Evolutionary conservation across 2,113 vertebrate species (phyloP), one percentile per base, ranked within the genome.

Genomic region (Phylloscopus trochiloides): DNA sequence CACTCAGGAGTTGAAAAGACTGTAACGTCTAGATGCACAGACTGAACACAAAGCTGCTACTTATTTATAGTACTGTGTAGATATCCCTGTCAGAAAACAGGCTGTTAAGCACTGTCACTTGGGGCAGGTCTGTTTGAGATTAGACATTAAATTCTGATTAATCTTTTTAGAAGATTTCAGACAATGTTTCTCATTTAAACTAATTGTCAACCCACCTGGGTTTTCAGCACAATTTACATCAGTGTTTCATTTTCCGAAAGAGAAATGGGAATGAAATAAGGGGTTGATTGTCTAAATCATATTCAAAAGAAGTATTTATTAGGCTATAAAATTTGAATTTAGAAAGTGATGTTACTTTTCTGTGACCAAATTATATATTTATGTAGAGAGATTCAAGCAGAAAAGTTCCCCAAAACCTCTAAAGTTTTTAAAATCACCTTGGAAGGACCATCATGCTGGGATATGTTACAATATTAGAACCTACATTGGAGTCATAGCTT

Each of bases 121-220:
- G 68, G 54, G 59, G 31, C 63, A 61, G 45, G 25, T 45, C 31
- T 71, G 34, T 71, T 92, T 61, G 74, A 75, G 45, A 77, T 74
- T 62, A 75, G 28, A 58, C 48, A 50, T 52, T 75, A 85, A 82
- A 92, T 66, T 90, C 36, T 80, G 43, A 78, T 80, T 94, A 75
- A 67, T 93, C 75, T 90, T 88, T 92, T 66, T 32, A 71, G 62
- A 76, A 54, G 45, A 90, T 94, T 92, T 92, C 76, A 86, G 71
- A n/a, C 75, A 90, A 45, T 82, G 75, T 92, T 90, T 92, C 47
- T 94, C 51, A 80, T 95, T 92, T 92, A 67, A 94, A 90, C 31
- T 55, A 57, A 63, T 91, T 91, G 54, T 83, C 57, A 90, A 17
- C 43, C 61, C 86, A 96, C 58, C 59, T 77, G 90, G 75, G 38